Percentiles rank a stretch among this genome's conserved stretches.
Conservation (phyloP, 1,140 invertebrate genomes). For the Heliothis virescens region DNA sequence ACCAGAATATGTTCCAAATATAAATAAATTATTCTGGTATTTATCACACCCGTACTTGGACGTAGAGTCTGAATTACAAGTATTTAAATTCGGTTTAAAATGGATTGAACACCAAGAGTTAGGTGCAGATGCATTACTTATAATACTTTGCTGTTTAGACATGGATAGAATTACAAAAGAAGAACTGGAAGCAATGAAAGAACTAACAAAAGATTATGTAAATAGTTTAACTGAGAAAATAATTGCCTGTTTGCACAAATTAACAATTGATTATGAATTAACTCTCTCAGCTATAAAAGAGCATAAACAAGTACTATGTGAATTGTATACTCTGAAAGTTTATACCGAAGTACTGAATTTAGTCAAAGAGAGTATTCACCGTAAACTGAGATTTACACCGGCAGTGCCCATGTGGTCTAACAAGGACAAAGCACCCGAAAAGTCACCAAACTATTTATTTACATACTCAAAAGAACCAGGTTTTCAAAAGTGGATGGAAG, state of each 20-base stretch:
- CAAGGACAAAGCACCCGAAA: conserved; percentile 63
- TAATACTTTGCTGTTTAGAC: conserved; percentile 76
- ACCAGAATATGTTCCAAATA: conserved; percentile 65
- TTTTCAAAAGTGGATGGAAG: conserved; percentile 72
- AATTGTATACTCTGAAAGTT: conserved; percentile 73
- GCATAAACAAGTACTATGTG: conserved; percentile 59
- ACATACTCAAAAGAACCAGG: conserved; percentile 64
- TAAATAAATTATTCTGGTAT: conserved; percentile 76
- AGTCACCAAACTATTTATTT: conserved; percentile 69
- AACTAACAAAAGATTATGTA: conserved; percentile 58
- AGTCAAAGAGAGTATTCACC: conserved; percentile 63
- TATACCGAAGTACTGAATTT: conserved; percentile 71
- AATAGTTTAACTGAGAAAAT: conserved; percentile 73
- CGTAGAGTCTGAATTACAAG: conserved; percentile 68
- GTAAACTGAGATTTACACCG: conserved; percentile 65
- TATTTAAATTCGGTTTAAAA: conserved; percentile 77
- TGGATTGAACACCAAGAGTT: conserved; percentile 70
- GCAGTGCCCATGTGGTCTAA: conserved; percentile 67
- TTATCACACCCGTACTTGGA: conserved; percentile 77
- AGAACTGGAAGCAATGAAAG: conserved; percentile 66
- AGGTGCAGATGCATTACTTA: conserved; percentile 69
- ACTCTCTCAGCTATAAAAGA: conserved; percentile 48
- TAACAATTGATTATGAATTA: conserved; percentile 55
- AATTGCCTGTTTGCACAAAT: conserved; percentile 65
- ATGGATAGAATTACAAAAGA: conserved; percentile 59